Percentiles rank a stretch among this genome's conserved stretches.
Conservation (phyloP, 2,888 invertebrate species). For the Chloroclystis v-ata region DNA sequence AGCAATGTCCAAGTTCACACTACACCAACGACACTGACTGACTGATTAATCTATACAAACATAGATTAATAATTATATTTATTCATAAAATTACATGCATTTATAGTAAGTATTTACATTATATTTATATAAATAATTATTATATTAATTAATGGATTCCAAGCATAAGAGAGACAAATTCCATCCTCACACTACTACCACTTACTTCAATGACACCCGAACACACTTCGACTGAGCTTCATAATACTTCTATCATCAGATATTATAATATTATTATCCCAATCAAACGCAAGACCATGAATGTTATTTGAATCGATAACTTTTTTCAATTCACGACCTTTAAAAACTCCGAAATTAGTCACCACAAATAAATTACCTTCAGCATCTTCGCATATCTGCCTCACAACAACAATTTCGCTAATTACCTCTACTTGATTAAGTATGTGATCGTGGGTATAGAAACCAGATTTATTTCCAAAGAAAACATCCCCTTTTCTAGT, state of each 20-base stretch:
- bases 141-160: too few species aligned
- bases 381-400: constrained; percentile 56
- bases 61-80: too few species aligned
- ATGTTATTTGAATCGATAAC: constrained; percentile 44
- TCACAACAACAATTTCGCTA: constrained; percentile 44
- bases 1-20: too few species aligned
- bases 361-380: constrained; percentile 49
- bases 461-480: constrained; percentile 52
- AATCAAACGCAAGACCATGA: constrained; percentile 54
- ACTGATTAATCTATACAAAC: too few species aligned
- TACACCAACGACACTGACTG: too few species aligned
- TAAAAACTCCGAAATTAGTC: constrained; percentile 49
- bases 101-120: too few species aligned
- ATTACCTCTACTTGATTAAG: constrained; percentile 31
- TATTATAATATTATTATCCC: constrained; percentile 49
- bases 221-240: constrained; percentile 38
- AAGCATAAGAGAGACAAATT: too few species aligned
- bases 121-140: too few species aligned
- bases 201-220: constrained; percentile 33
- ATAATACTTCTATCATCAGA: constrained; percentile 51
- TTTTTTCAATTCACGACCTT: constrained; percentile 35
- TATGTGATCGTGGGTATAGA: constrained; percentile 45
- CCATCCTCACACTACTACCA: too few species aligned
- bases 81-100: too few species aligned
- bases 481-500: constrained; percentile 39